These are phyloP conservation scores for Peromyscus maniculatus DNA, from an alignment of 2,113 vertebrate genomes.

Conservation along the genomic window DNA sequence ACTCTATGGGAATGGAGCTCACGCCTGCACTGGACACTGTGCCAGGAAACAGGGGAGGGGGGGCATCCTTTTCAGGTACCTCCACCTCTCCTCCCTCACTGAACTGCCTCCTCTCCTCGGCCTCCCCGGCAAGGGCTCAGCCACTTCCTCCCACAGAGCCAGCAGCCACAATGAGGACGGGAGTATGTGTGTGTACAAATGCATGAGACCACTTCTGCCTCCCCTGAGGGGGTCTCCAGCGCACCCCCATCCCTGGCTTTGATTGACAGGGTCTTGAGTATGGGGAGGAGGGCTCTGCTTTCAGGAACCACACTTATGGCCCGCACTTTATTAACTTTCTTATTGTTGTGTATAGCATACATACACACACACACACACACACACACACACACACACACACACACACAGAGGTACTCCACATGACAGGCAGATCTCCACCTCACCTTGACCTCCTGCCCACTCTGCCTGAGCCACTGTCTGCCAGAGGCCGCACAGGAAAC, in stretches of 20 bases:
- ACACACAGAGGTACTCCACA: background rate
- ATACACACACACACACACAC: fast-evolving
- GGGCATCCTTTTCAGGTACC: background rate
- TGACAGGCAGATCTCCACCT: background rate
- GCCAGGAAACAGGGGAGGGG: background rate
- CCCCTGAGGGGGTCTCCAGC: background rate
- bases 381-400: background rate
- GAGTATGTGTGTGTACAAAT: background rate
- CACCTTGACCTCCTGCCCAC: background rate
- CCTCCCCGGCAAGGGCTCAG: background rate
- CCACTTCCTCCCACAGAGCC: slow-evolving; percentile 58
- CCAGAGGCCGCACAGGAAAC: background rate
- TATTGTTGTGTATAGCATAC: background rate
- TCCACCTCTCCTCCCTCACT: background rate
- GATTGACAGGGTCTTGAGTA: background rate
- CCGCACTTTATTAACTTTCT: background rate
- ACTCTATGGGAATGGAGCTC: background rate
- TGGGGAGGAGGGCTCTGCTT: background rate
- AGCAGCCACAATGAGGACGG: background rate
- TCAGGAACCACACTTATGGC: background rate
- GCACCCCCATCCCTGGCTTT: background rate
- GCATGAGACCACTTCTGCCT: background rate
- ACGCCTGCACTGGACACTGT: background rate
- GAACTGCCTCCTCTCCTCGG: background rate
- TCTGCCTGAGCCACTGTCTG: background rate